Evolutionary conservation across 30 jellyfish, hydroid and myxozoan species (phyloP).

Genomic region (Morbakka virulenta): DNA sequence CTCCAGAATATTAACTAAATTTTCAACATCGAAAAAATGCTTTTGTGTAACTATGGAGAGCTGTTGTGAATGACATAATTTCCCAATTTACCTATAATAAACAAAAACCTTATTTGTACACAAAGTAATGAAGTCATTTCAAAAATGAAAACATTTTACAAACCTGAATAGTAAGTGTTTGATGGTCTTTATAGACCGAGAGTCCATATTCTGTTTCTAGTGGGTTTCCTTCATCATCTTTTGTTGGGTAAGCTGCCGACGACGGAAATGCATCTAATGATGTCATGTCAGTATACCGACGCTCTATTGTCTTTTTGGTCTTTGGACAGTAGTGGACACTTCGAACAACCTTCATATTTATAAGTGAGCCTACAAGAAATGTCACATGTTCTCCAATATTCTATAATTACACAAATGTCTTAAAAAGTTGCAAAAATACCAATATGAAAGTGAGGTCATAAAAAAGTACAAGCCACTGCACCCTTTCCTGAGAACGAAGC

Average conservation of each 20-base stretch:
- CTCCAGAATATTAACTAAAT: too few species aligned
- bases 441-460: too few species aligned
- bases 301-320: constrained; percentile 84
- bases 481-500: too few species aligned
- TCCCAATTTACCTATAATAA: too few species aligned
- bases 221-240: constrained; percentile 96
- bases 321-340: constrained; percentile 97
- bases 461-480: too few species aligned
- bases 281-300: constrained; percentile 97
- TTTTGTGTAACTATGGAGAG: too few species aligned
- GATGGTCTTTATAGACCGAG: constrained; percentile 94
- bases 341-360: constrained; percentile 88
- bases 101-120: background rate
- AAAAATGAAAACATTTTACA: background rate
- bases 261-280: constrained; percentile 95
- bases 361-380: constrained; percentile 93
- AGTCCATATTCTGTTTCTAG: constrained; percentile 97
- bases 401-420: too few species aligned
- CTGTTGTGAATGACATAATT: too few species aligned
- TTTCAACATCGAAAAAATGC: too few species aligned
- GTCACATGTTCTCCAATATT: too few species aligned
- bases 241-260: constrained; percentile 92
- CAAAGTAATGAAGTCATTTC: background rate
- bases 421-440: too few species aligned
- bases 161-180: constrained; percentile 94